phyloP scores from a whole-genome alignment of 1,140 invertebrate genomes.

The Hylyphantes graminicola region DNA sequence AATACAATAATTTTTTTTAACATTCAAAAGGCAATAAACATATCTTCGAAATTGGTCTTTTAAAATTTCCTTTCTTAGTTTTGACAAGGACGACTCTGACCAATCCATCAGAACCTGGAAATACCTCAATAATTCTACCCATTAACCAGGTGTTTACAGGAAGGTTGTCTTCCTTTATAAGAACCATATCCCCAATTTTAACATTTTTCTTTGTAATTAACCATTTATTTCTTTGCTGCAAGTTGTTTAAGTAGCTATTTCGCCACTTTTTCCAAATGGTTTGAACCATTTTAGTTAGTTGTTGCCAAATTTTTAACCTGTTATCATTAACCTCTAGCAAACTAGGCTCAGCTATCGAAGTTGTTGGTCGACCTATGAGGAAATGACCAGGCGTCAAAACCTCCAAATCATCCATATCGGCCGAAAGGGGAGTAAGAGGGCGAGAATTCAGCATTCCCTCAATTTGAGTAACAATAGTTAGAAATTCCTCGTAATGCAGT shows the following conservation, averaged over 20 bases:
- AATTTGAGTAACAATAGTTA: constrained; percentile 64
- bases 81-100: too few species aligned
- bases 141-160: too few species aligned
- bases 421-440: constrained; percentile 63
- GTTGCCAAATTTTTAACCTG: not conserved
- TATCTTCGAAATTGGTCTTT: too few species aligned
- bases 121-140: too few species aligned
- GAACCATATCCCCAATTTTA: too few species aligned
- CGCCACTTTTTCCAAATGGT: not conserved
- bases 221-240: not conserved
- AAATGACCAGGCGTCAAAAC: constrained; percentile 64
- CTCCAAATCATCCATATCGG: constrained; percentile 64
- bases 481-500: constrained; percentile 63
- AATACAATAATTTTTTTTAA: too few species aligned
- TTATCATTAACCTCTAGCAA: not conserved
- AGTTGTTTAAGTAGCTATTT: not conserved
- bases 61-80: too few species aligned
- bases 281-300: not conserved
- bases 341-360: not conserved
- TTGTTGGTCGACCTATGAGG: not conserved
- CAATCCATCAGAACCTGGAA: too few species aligned
- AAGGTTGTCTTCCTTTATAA: too few species aligned
- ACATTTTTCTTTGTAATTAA: too few species aligned
- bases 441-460: constrained; percentile 66
- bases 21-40: too few species aligned